Conservation (phyloP, 2,888 invertebrate genomes). For the Oscheius sp. region DNA sequence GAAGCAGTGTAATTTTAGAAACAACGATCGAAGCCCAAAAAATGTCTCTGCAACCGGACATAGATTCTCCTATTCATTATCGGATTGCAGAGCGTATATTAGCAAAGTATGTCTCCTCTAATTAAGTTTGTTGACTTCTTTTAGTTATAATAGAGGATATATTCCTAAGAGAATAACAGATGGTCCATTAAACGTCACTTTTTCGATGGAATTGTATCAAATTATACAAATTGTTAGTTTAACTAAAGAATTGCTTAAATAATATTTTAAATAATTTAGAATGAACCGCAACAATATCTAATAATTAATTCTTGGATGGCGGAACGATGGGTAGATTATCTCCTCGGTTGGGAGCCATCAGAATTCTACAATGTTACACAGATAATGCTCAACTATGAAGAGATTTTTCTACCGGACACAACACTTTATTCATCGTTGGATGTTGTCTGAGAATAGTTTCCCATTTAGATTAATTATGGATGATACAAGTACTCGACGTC, state of each 20-base stretch:
- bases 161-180: constrained; percentile 34
- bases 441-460: no score
- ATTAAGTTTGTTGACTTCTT: background rate
- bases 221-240: constrained; percentile 66
- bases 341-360: constrained; percentile 60
- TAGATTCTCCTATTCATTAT: no score
- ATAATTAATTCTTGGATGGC: constrained; percentile 69
- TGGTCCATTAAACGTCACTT: constrained; percentile 61
- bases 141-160: constrained; percentile 43
- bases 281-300: constrained; percentile 68
- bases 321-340: constrained; percentile 62
- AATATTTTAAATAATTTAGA: constrained; percentile 56
- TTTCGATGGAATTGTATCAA: constrained; percentile 69
- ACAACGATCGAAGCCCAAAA: no score
- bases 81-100: constrained; percentile 43
- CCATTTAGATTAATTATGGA: constrained; percentile 61
- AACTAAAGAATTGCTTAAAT: no score
- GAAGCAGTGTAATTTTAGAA: no score
- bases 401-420: constrained; percentile 62
- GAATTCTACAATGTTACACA: constrained; percentile 56
- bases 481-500: constrained; percentile 58
- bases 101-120: background rate
- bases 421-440: constrained; percentile 61
- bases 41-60: no score
- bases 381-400: constrained; percentile 55